phyloP scores from a whole-genome alignment of 2,113 vertebrate genomes.

The Arizona elegans region DNA sequence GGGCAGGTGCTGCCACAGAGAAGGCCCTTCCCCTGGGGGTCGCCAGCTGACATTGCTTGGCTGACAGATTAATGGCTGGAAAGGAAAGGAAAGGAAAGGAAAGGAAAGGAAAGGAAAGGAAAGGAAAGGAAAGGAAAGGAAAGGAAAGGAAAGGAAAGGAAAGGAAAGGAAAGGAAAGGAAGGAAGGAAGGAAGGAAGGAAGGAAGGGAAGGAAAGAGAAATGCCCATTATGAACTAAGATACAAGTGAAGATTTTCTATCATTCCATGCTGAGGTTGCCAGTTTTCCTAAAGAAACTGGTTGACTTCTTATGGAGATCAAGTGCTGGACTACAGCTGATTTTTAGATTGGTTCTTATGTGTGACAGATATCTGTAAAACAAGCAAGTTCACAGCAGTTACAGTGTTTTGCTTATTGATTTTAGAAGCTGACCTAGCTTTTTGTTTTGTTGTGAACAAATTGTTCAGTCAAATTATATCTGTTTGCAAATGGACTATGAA shows the following conservation, averaged over 20 bases:
- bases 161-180: not conserved
- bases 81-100: not conserved
- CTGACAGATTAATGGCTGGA: not conserved
- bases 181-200: not conserved
- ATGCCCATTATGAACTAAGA: not conserved
- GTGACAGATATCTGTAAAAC: not conserved
- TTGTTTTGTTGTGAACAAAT: not conserved
- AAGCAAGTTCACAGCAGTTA: not conserved
- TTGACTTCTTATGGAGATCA: not conserved
- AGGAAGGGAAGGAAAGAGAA: not conserved
- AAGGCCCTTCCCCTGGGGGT: no score
- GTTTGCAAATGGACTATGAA: constrained; percentile 1
- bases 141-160: no score
- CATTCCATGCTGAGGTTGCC: not conserved
- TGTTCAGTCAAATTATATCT: constrained; percentile 6
- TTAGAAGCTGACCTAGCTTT: constrained; percentile 9
- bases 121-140: not conserved
- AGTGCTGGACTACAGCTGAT: not conserved
- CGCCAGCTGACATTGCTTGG: no score
- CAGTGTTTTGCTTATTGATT: not conserved
- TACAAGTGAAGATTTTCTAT: not conserved
- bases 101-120: no score
- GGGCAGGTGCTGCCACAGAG: no score
- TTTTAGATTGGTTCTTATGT: not conserved
- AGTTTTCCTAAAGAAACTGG: not conserved